These are phyloP conservation scores for Hydrolagus colliei DNA, from an alignment of 2,797 vertebrate species.

Conservation along the genomic window DNA sequence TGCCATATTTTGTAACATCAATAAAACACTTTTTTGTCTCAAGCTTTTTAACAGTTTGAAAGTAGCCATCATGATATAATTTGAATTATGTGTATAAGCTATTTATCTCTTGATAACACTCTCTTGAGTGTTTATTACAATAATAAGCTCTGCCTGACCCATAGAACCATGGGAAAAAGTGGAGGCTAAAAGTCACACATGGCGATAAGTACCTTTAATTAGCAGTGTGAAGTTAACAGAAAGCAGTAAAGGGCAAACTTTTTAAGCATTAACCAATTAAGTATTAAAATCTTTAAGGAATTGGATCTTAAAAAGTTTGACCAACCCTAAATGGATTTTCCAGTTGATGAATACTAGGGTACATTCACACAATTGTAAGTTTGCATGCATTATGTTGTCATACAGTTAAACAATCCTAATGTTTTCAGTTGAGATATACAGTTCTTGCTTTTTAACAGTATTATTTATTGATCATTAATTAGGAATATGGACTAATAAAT, in stretches of 20 bases:
- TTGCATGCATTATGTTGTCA: too few relatives aligned
- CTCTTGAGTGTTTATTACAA: background rate
- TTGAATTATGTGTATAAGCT: background rate
- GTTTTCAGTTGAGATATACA: too few relatives aligned
- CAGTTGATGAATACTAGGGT: too few relatives aligned
- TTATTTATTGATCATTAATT: too few relatives aligned
- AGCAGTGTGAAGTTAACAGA: background rate
- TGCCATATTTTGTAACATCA: background rate
- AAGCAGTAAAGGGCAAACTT: background rate
- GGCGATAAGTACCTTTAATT: background rate
- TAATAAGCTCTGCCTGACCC: too few relatives aligned
- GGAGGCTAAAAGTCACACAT: background rate
- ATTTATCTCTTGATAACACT: background rate
- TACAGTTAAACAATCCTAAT: too few relatives aligned
- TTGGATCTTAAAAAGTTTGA: background rate
- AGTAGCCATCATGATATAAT: background rate
- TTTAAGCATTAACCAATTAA: background rate
- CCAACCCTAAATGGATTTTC: too few relatives aligned
- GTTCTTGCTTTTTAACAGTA: too few relatives aligned
- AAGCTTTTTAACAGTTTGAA: background rate
- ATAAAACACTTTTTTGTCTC: background rate
- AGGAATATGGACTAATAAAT: too few relatives aligned
- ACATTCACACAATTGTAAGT: too few relatives aligned
- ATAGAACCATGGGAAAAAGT: background rate
- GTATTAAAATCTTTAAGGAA: background rate